Evolutionary conservation across 1,140 invertebrate genomes (phyloP).

Genomic region (Epicauta chinensis): DNA sequence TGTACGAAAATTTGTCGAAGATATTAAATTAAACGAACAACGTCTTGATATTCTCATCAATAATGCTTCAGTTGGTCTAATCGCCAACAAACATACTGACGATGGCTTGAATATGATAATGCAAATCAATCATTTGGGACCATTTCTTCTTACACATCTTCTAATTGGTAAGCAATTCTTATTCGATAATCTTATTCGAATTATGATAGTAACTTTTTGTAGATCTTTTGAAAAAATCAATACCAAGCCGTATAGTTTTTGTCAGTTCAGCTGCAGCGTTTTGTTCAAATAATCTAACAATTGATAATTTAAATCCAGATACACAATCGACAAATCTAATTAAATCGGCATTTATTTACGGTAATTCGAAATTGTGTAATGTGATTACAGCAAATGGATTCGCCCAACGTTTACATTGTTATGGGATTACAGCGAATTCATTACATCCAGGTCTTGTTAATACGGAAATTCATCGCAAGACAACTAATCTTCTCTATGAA

Average conservation of each 20-base stretch:
- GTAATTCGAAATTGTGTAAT: conserved; percentile 38
- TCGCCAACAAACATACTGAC: conserved; percentile 45
- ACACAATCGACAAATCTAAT: conserved; percentile 22
- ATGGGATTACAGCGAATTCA: conserved; percentile 46
- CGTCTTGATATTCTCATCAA: conserved; percentile 57
- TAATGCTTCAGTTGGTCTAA: conserved; percentile 54
- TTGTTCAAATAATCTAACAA: conserved; percentile 25
- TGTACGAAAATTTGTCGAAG: conserved; percentile 45
- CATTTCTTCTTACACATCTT: conserved; percentile 60
- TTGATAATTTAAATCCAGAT: conserved; percentile 32
- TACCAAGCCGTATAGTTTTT: conserved; percentile 37
- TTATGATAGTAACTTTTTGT: conserved; percentile 17
- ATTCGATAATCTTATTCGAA: neutral
- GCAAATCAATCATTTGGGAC: conserved; percentile 62
- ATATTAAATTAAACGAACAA: conserved; percentile 43
- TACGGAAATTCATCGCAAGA: conserved; percentile 40
- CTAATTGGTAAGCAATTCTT: conserved; percentile 50
- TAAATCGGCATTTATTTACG: conserved; percentile 30
- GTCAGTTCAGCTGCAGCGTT: conserved; percentile 33
- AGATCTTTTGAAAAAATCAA: conserved; percentile 42
- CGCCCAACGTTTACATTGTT: conserved; percentile 30
- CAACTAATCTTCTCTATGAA: conserved; percentile 25
- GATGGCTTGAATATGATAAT: conserved; percentile 58
- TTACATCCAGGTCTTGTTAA: conserved; percentile 50
- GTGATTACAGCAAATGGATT: conserved; percentile 37